Base-by-base conservation (phyloP, 1,140 invertebrate species). In the Eumaeus atala region DNA sequence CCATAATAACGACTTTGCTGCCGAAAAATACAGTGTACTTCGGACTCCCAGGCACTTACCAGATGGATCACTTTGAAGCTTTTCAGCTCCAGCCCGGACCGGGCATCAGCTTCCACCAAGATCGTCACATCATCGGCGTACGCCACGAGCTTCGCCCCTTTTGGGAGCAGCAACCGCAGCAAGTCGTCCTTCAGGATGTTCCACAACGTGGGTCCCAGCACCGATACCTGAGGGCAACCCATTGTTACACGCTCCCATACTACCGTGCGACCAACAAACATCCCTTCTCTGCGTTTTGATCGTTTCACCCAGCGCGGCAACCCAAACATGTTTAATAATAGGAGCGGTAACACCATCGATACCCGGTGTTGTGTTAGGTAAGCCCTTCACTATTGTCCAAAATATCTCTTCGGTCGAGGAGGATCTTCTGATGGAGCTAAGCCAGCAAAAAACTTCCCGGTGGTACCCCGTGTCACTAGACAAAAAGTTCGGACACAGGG, bases 161-260 rank as follows among this genome's bases (percentile, higher is more conserved):
- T n/a, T 1, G 38, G 38, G 38, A 42, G 11, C 12, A n/a, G 38
- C 12, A 42, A 42, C 5, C 21, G 7, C n/a, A 50, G 34, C n/a
- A 51, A 37, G n/a, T 51, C 49, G 37, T 51, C 49, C 49, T 37
- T 51, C 28, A 51, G 49, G 33, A 51, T 35, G 49, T 51, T 51
- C 49, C 49, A 51, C 16, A 51, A 51, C 33, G 34, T 51, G 14
- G 34, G 49, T 12, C 49, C 49, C 21, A 28, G 6, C 6, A 28
- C 21, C 21, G 21, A 28, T 28, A 2, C 21, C 6, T 28, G 21
- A 2, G 6, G 21, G 21, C 21, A 28, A 28, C 21, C 21, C 21
- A 28, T 28, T 28, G 21, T 28, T 28, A 6, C 6, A 3, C 2
- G 2, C 6, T 28, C 6, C 21, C n/a, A n/a, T n/a, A n/a, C n/a